Evolutionary conservation across 1,140 invertebrate species (phyloP).

Genomic region (Drosophila nigrodunni): DNA sequence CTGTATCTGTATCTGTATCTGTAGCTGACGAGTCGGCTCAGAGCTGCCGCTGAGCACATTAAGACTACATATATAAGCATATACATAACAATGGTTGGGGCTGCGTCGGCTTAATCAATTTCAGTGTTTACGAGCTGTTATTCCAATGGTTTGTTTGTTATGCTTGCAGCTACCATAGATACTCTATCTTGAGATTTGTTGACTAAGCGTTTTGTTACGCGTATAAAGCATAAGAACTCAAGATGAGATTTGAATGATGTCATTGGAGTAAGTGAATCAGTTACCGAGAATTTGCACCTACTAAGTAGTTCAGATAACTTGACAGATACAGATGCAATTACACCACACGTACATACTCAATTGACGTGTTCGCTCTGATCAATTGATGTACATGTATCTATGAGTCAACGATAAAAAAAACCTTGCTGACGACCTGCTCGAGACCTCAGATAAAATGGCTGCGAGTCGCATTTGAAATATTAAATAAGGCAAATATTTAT

Average conservation of each 20-base stretch:
- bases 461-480: slow-evolving; percentile 36
- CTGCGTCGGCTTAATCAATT: slow-evolving; percentile 35
- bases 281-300: slow-evolving; percentile 18
- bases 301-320: slow-evolving; percentile 17
- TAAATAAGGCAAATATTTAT: slow-evolving; percentile 49
- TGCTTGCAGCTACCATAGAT: slow-evolving; percentile 22
- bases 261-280: slow-evolving; percentile 28
- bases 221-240: background rate
- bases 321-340: background rate
- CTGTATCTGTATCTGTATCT: slow-evolving; percentile 11
- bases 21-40: slow-evolving; percentile 1
- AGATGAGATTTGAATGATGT: slow-evolving; percentile 40
- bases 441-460: slow-evolving; percentile 27
- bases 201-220: background rate
- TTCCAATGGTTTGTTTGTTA: slow-evolving; percentile 25
- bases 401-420: slow-evolving; percentile 32
- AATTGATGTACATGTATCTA: slow-evolving; percentile 1
- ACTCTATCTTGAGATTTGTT: slow-evolving; percentile 22
- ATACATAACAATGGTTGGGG: slow-evolving; percentile 5
- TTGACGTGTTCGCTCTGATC: slow-evolving; percentile 22
- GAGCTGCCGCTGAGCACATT: slow-evolving; percentile 23
- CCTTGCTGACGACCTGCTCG: slow-evolving; percentile 7
- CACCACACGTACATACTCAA: background rate
- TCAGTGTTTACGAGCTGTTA: slow-evolving; percentile 28
- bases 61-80: background rate